Base-by-base conservation (phyloP, 2,888 invertebrate genomes). In the Harpalus rubripes region DNA sequence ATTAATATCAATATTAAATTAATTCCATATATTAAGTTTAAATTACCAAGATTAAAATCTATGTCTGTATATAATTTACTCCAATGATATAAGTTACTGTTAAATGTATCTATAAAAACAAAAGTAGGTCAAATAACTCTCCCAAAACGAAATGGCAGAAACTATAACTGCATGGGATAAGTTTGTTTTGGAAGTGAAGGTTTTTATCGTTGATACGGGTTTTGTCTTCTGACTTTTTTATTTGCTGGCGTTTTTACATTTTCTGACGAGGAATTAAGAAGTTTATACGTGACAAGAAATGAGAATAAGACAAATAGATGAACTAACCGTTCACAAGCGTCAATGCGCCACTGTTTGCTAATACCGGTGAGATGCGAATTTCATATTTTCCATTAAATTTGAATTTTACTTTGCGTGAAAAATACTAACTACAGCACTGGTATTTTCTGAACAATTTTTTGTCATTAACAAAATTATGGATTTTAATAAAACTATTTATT, bases 151-250 rank as follows among this genome's bases (percentile, higher is more conserved):
- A 61, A 65, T 81, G 44, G 41, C 65, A 80, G 61, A 63, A 81
- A 65, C 81, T 44, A 81, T 81, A 65, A 81, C 41, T 65, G 63
- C 26, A 44, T 41, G 26, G 81, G 65, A 65, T 81, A 65, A 81
- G 81, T 81, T 52, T 81, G 81, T 65, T 81, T 81, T 59, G 63
- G 78, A 15, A 80, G 63, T n/a, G 32, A 58, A 16, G 81, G 78
- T 81, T 81, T 81, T 65, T 65, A 61, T 65, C 81, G 65, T 65
- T 65, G 81, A 81, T 81, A 44, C 65, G 81, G 81, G 80, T 80
- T 80, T 44, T 81, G 81, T 81, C 61, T 81, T 61, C 22, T 15
- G 22, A 12, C 32, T 63, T 61, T 81, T 61, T 44, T 81, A 65
- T 44, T 22, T n/a, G 41, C 12, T 65, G 39, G 61, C 61, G 81